These are phyloP conservation scores for Takifugu bimaculatus DNA, from an alignment of 2,113 vertebrate species.

Conservation along the genomic window DNA sequence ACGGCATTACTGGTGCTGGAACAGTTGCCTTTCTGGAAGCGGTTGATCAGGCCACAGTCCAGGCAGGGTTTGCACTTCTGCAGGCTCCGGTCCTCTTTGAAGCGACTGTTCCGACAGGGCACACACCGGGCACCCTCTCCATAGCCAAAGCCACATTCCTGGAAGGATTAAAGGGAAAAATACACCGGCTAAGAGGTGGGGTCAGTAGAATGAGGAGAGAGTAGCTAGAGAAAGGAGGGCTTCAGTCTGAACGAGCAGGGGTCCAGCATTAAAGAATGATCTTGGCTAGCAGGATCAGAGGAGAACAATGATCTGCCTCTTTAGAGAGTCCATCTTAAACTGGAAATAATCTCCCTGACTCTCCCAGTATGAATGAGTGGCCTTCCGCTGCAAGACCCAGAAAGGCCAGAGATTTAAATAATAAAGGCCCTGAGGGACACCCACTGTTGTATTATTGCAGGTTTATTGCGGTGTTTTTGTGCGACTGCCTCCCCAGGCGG, in stretches of 20 bases:
- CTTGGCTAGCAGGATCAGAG: conserved; percentile 64
- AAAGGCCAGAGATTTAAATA: conserved; percentile 79
- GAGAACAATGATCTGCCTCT: conserved; percentile 77
- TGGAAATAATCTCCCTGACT: conserved; percentile 92
- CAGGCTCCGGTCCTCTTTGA: conserved; percentile 93
- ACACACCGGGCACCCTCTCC: conserved; percentile 94
- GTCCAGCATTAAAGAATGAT: conserved; percentile 81
- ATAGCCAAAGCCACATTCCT: conserved; percentile 99
- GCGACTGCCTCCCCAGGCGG: conserved; percentile 70
- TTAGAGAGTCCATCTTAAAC: conserved; percentile 82
- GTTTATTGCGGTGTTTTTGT: conserved; percentile 79
- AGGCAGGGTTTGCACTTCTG: conserved; percentile 96
- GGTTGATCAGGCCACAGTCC: conserved; percentile 88
- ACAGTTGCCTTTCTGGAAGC: conserved; percentile 93
- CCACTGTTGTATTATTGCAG: conserved; percentile 83
- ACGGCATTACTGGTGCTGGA: conserved; percentile 85
- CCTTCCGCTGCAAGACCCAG: conserved; percentile 81
- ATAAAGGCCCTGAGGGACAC: conserved; percentile 79
- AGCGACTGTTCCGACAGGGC: conserved; percentile 90
- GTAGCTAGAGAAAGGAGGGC: conserved; percentile 60
- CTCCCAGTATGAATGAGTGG: conserved; percentile 75
- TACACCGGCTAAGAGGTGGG: conserved; percentile 61
- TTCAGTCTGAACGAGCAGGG: conserved; percentile 73
- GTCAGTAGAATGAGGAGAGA: conserved; percentile 44
- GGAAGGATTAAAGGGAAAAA: conserved; percentile 80